Evolutionary conservation across 2,113 vertebrate genomes (phyloP).

Genomic region (Gymnogyps californianus): DNA sequence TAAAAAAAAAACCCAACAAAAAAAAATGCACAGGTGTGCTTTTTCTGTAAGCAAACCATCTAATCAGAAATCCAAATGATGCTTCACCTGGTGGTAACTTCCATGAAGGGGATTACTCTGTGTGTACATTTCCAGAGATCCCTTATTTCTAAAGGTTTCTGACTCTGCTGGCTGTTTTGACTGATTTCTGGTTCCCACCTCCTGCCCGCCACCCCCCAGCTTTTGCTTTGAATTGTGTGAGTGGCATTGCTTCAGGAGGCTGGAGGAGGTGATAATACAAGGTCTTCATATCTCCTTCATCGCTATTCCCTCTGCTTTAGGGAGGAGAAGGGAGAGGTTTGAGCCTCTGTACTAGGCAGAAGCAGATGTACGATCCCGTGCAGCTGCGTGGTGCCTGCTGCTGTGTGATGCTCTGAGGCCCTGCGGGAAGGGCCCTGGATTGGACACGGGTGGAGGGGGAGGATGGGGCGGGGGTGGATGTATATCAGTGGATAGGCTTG

Average conservation of each 20-base stretch:
- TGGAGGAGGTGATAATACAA: not conserved
- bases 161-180: not conserved
- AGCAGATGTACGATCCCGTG: not conserved
- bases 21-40: not conserved
- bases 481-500: not conserved
- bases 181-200: not conserved
- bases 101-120: not conserved
- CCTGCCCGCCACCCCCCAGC: rapidly evolving
- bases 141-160: not conserved
- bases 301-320: not conserved
- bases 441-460: not conserved
- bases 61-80: not conserved
- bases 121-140: not conserved
- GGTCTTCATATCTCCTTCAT: rapidly evolving
- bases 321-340: not conserved
- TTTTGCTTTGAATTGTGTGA: not conserved
- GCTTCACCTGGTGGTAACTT: not conserved
- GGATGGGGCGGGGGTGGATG: not conserved
- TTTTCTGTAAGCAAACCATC: not conserved
- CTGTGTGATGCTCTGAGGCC: not conserved
- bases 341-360: not conserved
- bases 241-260: not conserved
- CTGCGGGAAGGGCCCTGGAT: not conserved
- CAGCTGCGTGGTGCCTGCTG: not conserved
- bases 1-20: not conserved